These are phyloP conservation scores for Caradrina clavipalpis DNA, from an alignment of 2,888 invertebrate genomes.

Conservation along the genomic window DNA sequence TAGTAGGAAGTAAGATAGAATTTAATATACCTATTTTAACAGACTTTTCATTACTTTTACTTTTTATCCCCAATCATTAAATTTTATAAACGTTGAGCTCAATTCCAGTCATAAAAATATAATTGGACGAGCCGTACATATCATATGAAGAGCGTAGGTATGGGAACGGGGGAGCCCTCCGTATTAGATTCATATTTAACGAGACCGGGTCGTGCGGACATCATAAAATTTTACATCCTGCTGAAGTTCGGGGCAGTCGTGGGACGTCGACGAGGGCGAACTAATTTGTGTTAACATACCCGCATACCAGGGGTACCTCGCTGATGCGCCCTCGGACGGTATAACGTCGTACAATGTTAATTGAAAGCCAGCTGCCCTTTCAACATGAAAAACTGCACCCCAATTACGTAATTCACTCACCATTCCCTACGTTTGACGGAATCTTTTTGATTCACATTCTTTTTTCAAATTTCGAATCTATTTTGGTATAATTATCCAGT, in stretches of 20 bases:
- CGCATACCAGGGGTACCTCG: constrained; percentile 9
- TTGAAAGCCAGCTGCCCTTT: constrained; percentile 23
- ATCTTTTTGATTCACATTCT: too few species aligned
- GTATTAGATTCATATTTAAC: constrained; percentile 60
- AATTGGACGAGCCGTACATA: constrained; percentile 38
- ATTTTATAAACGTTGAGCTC: constrained; percentile 25
- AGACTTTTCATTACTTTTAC: constrained; percentile 16
- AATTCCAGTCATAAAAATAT: constrained; percentile 42
- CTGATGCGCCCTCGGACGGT: not conserved
- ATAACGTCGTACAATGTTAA: constrained; percentile 27
- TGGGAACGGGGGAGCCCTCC: constrained; percentile 10
- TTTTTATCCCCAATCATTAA: constrained; percentile 27
- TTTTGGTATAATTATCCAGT: too few species aligned
- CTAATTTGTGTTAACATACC: constrained; percentile 43
- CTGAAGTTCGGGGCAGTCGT: constrained; percentile 35
- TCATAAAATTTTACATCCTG: constrained; percentile 61
- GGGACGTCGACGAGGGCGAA: constrained; percentile 11
- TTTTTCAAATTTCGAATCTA: too few species aligned
- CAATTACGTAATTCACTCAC: too few species aligned
- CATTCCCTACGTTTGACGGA: too few species aligned
- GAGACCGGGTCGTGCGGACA: constrained; percentile 30
- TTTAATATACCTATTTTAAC: not conserved
- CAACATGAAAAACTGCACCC: constrained; percentile 9
- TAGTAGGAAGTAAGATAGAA: too few species aligned
- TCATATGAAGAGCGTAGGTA: constrained; percentile 30